Base-by-base conservation (phyloP, 2,888 invertebrate species). In the Lasioglossum lativentre region DNA sequence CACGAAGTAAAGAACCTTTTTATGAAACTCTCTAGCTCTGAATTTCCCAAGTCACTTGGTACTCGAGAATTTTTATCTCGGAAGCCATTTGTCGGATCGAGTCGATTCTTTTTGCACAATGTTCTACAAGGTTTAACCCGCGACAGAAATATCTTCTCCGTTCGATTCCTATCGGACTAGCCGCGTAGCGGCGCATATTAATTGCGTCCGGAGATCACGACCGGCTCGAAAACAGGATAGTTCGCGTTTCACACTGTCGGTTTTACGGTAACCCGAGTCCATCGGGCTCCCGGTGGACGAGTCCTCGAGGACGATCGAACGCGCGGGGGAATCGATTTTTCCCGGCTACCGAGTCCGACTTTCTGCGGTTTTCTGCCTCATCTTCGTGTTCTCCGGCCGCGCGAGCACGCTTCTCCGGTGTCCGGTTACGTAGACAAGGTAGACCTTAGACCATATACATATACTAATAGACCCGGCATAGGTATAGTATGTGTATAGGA, bases 361-460 rank as follows among this genome's bases (percentile, higher is more conserved):
- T 16, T 52, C 42, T 63, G 85, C 80, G 86, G 84, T 81, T 84
- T 84, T 56, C 47, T 40, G 42, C 23, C 42, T 45, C 12, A 38
- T 40, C 71, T 14, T 74, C 78, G 56, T 63, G 73, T 72, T 75
- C 76, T 52, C 19, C 59, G 16, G 16, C 38, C 38, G 23, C 23
- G 6, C 30, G 30, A n/a, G 81, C 72, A 45, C 78, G 74, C 68
- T 68, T 68, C 68, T n/a, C 38, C 68, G 84, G 86, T 89, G 83
- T 90, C 83, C 78, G 84, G 82, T 91, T 91, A 89, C 85, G 38
- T 30, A 27, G 74, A 76, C 38, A 52, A 23, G 23, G 52, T 14
- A 16, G n/a, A n/a, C n/a, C n/a, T n/a, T n/a, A n/a, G n/a, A n/a
- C n/a, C n/a, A n/a, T n/a, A n/a, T n/a, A n/a, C n/a, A n/a, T n/a